Base-by-base conservation (phyloP, 2,888 invertebrate species). In the Cheilosia vernalis region DNA sequence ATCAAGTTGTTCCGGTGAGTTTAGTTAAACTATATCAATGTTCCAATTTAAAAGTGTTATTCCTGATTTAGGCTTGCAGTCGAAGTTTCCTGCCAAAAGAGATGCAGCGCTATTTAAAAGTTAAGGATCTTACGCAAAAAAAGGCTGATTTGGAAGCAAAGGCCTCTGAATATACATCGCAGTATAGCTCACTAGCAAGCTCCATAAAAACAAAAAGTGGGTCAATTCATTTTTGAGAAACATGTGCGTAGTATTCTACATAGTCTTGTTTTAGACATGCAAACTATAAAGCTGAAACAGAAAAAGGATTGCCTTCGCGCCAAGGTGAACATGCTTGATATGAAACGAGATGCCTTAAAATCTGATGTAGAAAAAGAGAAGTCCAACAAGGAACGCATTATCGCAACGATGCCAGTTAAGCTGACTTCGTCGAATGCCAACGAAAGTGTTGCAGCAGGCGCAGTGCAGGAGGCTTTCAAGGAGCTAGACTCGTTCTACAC, bases 121-220 rank as follows among this genome's bases (percentile, higher is more conserved):
- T 91, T 30, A 87, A 90, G 17, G 90, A 91, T 30, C 81, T 91
- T 0, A 80, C 87, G 2, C 89, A 89, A 51, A 66, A 87, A 9
- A 89, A 90, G 51, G 84, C 86, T 2, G 87, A 88, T 17, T 77
- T 88, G 2, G 82, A 88, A 6, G 66, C 74, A 10, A 77, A 74
- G 3, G 76, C 89, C 10, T 83, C 86, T 0, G 90, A 90, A 72
- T 56, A 67, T 2, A 88, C 87, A 44, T 88, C 88, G 21, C 89
- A 90, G 58, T 89, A 88, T 63, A 90, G 91, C n/a, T 70, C 47
- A 7, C 74, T 90, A 19, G 88, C 90, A 2, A 85, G 88, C 49
- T 84, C 87, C 10, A 89, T 91, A 2, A 91, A 90, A 87, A 87
- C 88, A 0, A 91, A 91, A 74, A 91, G 92, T 92, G 81, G 86